Evolutionary conservation across 2,113 vertebrate genomes (phyloP).

Genomic region (Lycaon pictus): DNA sequence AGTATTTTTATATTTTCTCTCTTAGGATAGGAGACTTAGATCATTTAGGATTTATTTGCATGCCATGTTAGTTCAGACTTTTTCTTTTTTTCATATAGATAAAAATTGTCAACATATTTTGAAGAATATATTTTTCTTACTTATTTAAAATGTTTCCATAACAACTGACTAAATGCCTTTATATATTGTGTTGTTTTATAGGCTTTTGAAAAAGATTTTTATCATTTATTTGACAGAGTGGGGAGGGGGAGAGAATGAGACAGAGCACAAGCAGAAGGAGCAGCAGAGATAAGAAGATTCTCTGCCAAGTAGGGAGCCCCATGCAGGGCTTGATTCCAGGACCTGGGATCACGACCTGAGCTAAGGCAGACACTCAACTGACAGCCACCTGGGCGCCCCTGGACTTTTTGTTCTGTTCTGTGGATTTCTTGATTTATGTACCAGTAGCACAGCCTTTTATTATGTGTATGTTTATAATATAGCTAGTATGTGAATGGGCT

Average conservation of each 20-base stretch:
- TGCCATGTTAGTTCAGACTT: not conserved
- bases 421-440: constrained; percentile 20
- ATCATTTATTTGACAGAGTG: too few species aligned
- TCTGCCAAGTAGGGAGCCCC: too few species aligned
- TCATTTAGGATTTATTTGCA: constrained; percentile 18
- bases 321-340: too few species aligned
- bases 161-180: not conserved
- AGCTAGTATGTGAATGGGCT: not conserved
- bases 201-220: too few species aligned
- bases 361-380: too few species aligned
- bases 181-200: not conserved
- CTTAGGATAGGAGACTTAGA: not conserved
- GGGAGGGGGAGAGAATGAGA: too few species aligned
- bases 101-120: not conserved
- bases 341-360: too few species aligned
- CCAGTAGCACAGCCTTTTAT: not conserved
- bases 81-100: not conserved
- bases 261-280: too few species aligned
- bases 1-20: not conserved
- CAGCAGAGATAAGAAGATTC: too few species aligned
- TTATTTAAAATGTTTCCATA: not conserved
- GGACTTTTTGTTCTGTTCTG: not conserved
- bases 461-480: not conserved
- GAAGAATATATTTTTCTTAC: not conserved
- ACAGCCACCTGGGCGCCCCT: too few species aligned